phyloP scores from a whole-genome alignment of 2,888 invertebrate genomes.

The Tanypteryx hageni region DNA sequence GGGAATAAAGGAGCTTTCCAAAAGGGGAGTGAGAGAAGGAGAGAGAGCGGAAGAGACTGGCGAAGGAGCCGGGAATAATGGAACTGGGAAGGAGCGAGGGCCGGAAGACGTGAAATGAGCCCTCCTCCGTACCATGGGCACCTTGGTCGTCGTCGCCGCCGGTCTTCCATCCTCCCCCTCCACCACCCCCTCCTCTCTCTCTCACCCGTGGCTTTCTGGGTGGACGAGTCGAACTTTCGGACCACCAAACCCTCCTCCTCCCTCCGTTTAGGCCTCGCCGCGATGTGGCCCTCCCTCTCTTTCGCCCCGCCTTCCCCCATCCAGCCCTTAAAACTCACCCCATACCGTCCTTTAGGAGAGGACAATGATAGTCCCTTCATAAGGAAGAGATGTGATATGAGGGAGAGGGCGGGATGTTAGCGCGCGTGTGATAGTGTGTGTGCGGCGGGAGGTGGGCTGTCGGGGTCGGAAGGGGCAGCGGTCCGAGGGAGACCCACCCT shows the following conservation, averaged over 20 bases:
- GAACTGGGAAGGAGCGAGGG: background rate
- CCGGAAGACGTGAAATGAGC: conserved; percentile 46
- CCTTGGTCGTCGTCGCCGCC: background rate
- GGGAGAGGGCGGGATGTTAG: no score
- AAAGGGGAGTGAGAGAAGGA: background rate
- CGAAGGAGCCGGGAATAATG: background rate
- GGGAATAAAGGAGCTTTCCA: background rate
- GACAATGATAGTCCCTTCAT: no score
- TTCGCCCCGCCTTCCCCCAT: background rate
- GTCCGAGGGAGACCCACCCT: background rate
- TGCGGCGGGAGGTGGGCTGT: no score
- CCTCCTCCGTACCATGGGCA: background rate
- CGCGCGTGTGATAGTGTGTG: no score
- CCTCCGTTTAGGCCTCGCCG: background rate
- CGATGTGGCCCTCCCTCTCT: background rate
- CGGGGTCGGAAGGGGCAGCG: background rate
- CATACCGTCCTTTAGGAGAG: no score
- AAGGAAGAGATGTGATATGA: no score
- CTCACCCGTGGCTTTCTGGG: background rate
- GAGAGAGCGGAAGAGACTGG: background rate
- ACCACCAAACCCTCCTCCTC: background rate
- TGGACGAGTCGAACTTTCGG: conserved; percentile 3
- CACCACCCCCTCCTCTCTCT: background rate
- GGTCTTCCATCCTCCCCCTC: background rate
- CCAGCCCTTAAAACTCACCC: background rate